Evolutionary conservation across 2,888 invertebrate species (phyloP).

Genomic region (Ectemnius cavifrons): DNA sequence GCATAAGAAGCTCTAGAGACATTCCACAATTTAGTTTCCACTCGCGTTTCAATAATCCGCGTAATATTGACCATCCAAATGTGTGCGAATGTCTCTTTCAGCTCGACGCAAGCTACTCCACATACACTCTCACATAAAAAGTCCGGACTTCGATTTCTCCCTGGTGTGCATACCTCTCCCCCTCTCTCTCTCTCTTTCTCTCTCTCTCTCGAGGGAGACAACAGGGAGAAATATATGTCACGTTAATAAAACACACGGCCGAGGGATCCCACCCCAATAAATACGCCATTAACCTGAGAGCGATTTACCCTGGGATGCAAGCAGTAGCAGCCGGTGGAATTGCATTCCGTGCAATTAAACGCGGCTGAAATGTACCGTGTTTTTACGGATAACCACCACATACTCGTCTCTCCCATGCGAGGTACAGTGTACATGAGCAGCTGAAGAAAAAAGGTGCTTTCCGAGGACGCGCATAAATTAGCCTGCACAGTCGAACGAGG

Average conservation of each 20-base stretch:
- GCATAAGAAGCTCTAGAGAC: not conserved
- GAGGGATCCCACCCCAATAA: slow-evolving; percentile 27
- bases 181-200: too few relatives aligned
- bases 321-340: not conserved
- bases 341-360: slow-evolving; percentile 20
- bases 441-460: not conserved
- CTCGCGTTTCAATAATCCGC: not conserved
- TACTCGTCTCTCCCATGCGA: not conserved
- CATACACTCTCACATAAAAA: too few relatives aligned
- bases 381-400: not conserved
- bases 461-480: slow-evolving; percentile 5
- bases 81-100: not conserved
- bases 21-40: not conserved
- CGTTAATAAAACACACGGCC: slow-evolving; percentile 25
- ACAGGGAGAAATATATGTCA: not conserved
- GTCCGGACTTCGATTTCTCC: too few relatives aligned
- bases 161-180: too few relatives aligned
- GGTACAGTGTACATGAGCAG: not conserved
- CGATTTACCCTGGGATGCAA: not conserved
- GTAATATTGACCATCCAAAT: not conserved
- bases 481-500: not conserved
- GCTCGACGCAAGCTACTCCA: too few relatives aligned
- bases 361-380: not conserved
- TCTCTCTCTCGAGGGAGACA: too few relatives aligned
- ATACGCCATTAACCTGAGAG: slow-evolving; percentile 14